Evolutionary conservation across 1,140 invertebrate genomes (phyloP), one percentile per base, ranked within the genome.

Genomic region (Octopus sinensis): DNA sequence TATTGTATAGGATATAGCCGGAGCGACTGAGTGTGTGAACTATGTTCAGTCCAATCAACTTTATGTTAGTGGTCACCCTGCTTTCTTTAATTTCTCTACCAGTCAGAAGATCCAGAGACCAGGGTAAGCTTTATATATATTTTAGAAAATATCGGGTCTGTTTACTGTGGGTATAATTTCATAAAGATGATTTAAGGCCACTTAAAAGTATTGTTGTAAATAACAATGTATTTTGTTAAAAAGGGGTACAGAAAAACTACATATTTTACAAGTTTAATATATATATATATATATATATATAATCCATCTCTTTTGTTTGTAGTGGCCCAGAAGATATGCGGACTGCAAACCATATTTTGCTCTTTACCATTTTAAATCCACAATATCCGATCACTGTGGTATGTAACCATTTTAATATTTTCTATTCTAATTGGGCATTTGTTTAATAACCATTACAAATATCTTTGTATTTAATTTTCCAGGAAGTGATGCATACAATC

Each of bases 361-460:
- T 89, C 30, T 89, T 89, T 79, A 89, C 89, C 9, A 83, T 90
- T 54, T 80, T 89, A 88, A 99, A 99, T 92, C 96, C 97, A 83
- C 95, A 97, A 87, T 99, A 99, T 92, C 97, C 97, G 80, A 99
- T 99, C 90, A 98, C 97, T 92, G 97, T 98, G 93, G 97, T 98
- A 93, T 96, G 97, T 96, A 80, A 4, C 78, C n/a, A 5, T 7
- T 56, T 76, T 5, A 12, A 1, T 12, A 62, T 62, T 62, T 62
- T 9, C 4, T 62, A 62, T 43, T 43, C 30, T 43, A 43, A 43
- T 43, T 43, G 30, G 30, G 30, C 30, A 43, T 43, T 43, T 43
- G 30, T 43, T 43, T 43, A 43, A 43, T 43, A 43, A 43, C 30
- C 30, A 43, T 43, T 43, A 43, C 30, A 43, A 43, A 43, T 43